These are phyloP conservation scores for Pollenia labialis DNA, from an alignment of 2,888 invertebrate species.

Conservation along the genomic window DNA sequence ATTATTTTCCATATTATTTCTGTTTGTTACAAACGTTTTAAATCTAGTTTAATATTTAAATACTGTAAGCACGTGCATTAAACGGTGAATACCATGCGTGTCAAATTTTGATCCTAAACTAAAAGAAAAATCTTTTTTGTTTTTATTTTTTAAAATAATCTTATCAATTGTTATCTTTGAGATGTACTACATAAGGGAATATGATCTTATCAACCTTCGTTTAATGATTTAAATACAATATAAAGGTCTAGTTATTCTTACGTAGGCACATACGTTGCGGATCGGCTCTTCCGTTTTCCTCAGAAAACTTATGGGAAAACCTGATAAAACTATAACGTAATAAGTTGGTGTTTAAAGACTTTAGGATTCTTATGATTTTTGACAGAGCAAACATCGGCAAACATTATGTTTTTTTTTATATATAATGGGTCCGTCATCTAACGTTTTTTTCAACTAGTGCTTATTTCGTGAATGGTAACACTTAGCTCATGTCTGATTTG, in stretches of 20 bases:
- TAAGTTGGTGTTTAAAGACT: too few species aligned
- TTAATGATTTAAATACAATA: constrained; percentile 21
- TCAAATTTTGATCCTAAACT: constrained; percentile 18
- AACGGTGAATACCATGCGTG: neutral
- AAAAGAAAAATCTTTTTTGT: neutral
- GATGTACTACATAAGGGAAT: neutral
- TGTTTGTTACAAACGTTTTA: neutral
- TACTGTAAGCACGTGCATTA: neutral
- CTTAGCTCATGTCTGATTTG: too few species aligned
- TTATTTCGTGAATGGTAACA: too few species aligned
- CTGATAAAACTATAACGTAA: too few species aligned
- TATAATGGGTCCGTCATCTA: too few species aligned
- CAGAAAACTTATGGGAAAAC: too few species aligned
- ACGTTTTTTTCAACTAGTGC: too few species aligned
- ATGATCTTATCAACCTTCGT: constrained; percentile 42
- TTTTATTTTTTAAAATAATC: constrained; percentile 13
- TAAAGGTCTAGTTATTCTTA: neutral
- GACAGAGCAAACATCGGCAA: too few species aligned
- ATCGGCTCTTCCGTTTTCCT: neutral
- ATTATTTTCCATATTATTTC: constrained; percentile 45
- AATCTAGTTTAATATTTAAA: neutral
- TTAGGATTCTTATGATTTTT: too few species aligned
- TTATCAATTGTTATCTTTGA: constrained; percentile 37
- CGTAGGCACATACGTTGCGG: neutral
- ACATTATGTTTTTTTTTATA: too few species aligned